phyloP scores from a whole-genome alignment of 2,888 invertebrate genomes.

The Plemyria rubiginata region DNA sequence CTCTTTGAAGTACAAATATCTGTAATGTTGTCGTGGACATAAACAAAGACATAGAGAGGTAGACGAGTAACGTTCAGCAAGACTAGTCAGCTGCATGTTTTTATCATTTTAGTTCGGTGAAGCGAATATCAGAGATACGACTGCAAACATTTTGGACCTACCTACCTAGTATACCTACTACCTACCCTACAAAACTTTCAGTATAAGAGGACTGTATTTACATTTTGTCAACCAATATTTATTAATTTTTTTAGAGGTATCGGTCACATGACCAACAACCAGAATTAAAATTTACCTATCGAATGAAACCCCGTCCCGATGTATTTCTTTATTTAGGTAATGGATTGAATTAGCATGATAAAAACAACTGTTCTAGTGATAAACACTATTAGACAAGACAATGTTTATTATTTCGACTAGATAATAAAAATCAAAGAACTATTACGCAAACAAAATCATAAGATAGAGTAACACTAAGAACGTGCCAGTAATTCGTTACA shows the following conservation, averaged over 20 bases:
- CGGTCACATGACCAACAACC: too few species aligned
- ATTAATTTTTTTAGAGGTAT: too few species aligned
- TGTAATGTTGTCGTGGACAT: constrained; percentile 16
- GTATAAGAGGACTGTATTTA: not conserved
- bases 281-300: too few species aligned
- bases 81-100: constrained; percentile 42
- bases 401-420: too few species aligned
- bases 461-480: constrained; percentile 17
- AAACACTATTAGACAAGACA: too few species aligned
- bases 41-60: constrained; percentile 36
- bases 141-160: constrained; percentile 31
- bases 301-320: too few species aligned
- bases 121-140: constrained; percentile 40
- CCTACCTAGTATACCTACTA: constrained; percentile 18
- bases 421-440: not conserved
- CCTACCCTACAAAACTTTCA: constrained; percentile 3
- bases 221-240: too few species aligned
- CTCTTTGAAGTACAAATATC: constrained; percentile 17
- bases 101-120: constrained; percentile 40
- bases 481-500: constrained; percentile 36
- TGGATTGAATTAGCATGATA: too few species aligned
- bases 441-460: constrained; percentile 8
- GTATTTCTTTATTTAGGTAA: too few species aligned
- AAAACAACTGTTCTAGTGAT: too few species aligned
- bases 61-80: constrained; percentile 36